Conservation (phyloP, 2,113 vertebrate genomes). For the Canis aureus region DNA sequence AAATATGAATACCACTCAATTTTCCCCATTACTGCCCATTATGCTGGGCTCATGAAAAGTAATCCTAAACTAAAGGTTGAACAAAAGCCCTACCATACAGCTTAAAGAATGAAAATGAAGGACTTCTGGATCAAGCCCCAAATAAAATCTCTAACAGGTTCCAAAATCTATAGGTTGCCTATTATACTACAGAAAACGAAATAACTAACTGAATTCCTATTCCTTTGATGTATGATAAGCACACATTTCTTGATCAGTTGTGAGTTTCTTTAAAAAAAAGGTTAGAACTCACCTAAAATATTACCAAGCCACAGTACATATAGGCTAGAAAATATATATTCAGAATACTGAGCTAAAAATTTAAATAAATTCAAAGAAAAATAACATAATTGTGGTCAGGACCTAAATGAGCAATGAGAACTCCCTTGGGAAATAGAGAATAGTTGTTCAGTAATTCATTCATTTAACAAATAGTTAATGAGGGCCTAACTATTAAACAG, state of each 20-base stretch:
- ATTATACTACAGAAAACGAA: constrained; percentile 40
- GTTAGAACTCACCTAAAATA: constrained; percentile 29
- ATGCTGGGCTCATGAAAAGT: background rate
- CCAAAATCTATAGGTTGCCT: constrained; percentile 19
- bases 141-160: constrained; percentile 30
- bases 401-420: constrained; percentile 15
- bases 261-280: background rate
- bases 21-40: constrained; percentile 13
- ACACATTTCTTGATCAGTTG: background rate
- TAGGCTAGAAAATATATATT: background rate
- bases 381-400: background rate
- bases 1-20: background rate
- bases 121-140: constrained; percentile 7
- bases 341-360: constrained; percentile 30
- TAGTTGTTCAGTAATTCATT: background rate
- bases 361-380: background rate
- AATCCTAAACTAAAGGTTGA: constrained; percentile 7
- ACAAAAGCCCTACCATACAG: background rate
- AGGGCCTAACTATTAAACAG: background rate
- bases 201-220: constrained; percentile 26
- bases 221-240: background rate
- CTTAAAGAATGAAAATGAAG: constrained; percentile 29
- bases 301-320: constrained; percentile 2
- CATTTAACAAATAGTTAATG: constrained; percentile 26
- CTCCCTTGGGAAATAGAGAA: background rate